Evolutionary conservation across 2,113 vertebrate species (phyloP), one percentile per base, ranked within the genome.

Genomic region (Lonchura striata): DNA sequence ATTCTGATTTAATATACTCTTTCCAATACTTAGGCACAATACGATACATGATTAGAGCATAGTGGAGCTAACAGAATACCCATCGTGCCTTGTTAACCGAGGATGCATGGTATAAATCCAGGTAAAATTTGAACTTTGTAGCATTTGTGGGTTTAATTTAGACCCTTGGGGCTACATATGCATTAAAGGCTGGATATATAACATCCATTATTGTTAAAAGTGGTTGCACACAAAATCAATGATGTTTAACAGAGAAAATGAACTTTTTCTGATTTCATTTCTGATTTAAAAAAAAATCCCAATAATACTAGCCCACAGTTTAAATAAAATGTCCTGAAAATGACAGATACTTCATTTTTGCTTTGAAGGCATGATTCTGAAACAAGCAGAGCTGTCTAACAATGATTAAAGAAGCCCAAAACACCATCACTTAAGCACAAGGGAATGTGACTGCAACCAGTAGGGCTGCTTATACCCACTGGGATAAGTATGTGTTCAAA

Each of bases 71-170:
- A 66, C 65, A 31, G 56, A 75, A 93, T 83, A 75, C 72, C 94
- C 93, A 75, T 74, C 3, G 46, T 84, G 82, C 69, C 93, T 92
- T 93, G 87, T 90, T 95, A 96, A 71, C 85, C 44, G 56, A 88
- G 82, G 60, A 86, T 56, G 44, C 80, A 60, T 8, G 14, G 52
- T 49, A 86, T 25, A 71, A 31, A 81, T 49, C 35, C 42, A 65
- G 69, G 72, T 81, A 53, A 87, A 89, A 85, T 88, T 25, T 84
- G 76, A 94, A 83, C 86, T 86, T 86, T 17, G 13, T 25, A 71
- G 76, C 42, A 92, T 93, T 90, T 83, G 82, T 15, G 37, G n/a
- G 16, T 72, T 88, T 95, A 90, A 93, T 93, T 92, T 92, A 86
- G 44, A 88, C 80, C 39, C 68, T 63, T 81, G 83, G 49, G 85